Percentiles rank a stretch among this genome's conserved stretches.
Evolutionary conservation across 2,888 invertebrate genomes (phyloP).

Genomic region (Cyclophora punctaria): DNA sequence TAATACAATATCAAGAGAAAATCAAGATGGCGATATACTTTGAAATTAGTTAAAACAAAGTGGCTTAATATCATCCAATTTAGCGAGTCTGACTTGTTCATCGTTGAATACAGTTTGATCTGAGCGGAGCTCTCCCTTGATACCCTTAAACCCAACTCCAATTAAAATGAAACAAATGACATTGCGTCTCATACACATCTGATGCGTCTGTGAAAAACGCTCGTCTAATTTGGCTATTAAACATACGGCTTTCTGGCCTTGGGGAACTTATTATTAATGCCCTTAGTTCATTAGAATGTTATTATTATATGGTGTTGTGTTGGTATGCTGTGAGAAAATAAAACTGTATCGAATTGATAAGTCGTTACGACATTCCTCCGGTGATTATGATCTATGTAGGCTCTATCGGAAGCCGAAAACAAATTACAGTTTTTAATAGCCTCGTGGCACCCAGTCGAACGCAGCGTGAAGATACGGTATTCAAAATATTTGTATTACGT

Average conservation of each 20-base stretch:
- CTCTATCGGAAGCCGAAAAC: conserved; percentile 50
- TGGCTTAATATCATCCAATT: conserved; percentile 23
- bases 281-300: conserved; percentile 11
- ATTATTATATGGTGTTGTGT: conserved; percentile 6
- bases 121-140: conserved; percentile 28
- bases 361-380: conserved; percentile 48
- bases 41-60: conserved; percentile 13
- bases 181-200: conserved; percentile 24
- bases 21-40: conserved; percentile 8
- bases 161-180: conserved; percentile 34
- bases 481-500: conserved; percentile 23
- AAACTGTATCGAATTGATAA: conserved; percentile 48
- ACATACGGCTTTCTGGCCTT: conserved; percentile 10
- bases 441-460: conserved; percentile 7
- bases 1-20: conserved; percentile 10
- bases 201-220: conserved; percentile 12
- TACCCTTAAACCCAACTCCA: conserved; percentile 26
- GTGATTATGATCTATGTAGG: conserved; percentile 43
- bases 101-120: conserved; percentile 21
- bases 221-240: conserved; percentile 10
- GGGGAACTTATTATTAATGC: conserved; percentile 10
- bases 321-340: conserved; percentile 27
- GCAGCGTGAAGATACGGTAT: conserved; percentile 24
- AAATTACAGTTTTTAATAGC: conserved; percentile 44
- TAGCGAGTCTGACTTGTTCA: conserved; percentile 23